Percentiles rank a stretch among this genome's conserved stretches.
phyloP scores from a whole-genome alignment of 1,140 invertebrate genomes.

The Solenopsis fugax region DNA sequence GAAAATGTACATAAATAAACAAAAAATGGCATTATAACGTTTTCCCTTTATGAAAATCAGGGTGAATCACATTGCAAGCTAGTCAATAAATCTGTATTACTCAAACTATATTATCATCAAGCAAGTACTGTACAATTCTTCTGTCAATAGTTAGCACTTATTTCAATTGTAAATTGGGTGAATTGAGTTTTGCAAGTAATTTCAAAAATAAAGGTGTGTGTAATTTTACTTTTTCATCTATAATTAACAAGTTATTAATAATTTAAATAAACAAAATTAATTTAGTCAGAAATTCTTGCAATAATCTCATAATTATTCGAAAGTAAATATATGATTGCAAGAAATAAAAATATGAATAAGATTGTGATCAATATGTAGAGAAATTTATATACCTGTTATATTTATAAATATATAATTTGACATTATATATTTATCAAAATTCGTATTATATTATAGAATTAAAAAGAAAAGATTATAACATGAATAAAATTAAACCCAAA shows the following conservation, averaged over 20 bases:
- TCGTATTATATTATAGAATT: constrained; percentile 26
- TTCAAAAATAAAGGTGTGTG: neutral
- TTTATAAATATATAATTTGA: constrained; percentile 28
- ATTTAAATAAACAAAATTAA: constrained; percentile 55
- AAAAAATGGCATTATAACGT: constrained; percentile 55
- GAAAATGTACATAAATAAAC: constrained; percentile 63
- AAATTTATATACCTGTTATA: constrained; percentile 14
- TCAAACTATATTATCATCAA: constrained; percentile 24
- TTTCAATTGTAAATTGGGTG: constrained; percentile 12
- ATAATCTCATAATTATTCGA: constrained; percentile 33
- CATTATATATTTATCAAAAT: constrained; percentile 59
- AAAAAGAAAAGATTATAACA: constrained; percentile 21
- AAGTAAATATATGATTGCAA: constrained; percentile 33
- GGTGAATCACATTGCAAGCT: neutral
- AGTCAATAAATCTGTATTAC: constrained; percentile 33
- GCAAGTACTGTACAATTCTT: constrained; percentile 28
- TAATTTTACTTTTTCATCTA: neutral
- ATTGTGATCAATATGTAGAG: constrained; percentile 38
- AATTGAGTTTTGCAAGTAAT: neutral
- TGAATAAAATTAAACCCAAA: constrained; percentile 36
- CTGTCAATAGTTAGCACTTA: constrained; percentile 29
- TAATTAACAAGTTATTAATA: constrained; percentile 37
- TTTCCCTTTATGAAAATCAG: constrained; percentile 50
- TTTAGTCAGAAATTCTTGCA: constrained; percentile 38
- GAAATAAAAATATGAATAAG: constrained; percentile 26